Evolutionary conservation across 2,113 vertebrate species (phyloP).

Genomic region (Canis aureus): DNA sequence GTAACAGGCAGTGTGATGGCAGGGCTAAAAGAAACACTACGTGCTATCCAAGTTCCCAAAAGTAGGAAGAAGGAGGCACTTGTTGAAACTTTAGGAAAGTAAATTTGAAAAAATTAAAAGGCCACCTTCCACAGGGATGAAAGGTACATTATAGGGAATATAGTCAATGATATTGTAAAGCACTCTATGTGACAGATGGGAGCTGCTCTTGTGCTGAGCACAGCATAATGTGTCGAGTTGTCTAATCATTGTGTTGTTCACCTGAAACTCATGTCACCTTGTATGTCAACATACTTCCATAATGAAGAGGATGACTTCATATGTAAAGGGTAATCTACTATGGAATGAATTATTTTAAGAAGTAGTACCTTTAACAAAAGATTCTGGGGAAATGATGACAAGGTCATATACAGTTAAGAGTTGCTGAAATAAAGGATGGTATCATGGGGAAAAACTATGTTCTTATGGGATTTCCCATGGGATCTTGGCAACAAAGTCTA

Average conservation of each 20-base stretch:
- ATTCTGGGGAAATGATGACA: not conserved
- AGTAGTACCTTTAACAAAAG: not conserved
- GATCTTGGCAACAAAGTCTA: not conserved
- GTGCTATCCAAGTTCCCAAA: not conserved
- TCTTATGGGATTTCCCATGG: not conserved
- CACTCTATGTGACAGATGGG: not conserved
- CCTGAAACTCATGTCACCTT: not conserved
- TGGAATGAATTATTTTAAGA: slow-evolving; percentile 3
- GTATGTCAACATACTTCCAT: not conserved
- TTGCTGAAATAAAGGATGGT: not conserved
- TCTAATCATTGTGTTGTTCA: not conserved
- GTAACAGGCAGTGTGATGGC: not conserved
- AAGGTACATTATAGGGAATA: not conserved
- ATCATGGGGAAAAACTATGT: not conserved
- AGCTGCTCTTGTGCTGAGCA: not conserved
- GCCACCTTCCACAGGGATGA: not conserved
- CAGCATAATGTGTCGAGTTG: not conserved
- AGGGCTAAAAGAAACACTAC: not conserved
- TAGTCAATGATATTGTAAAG: not conserved
- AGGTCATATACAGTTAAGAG: not conserved
- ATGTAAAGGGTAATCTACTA: not conserved
- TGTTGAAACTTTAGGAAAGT: not conserved
- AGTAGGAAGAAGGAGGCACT: not conserved
- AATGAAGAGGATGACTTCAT: not conserved
- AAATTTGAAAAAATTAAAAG: slow-evolving; percentile 26